Evolutionary conservation across 2,888 invertebrate genomes (phyloP).

Genomic region (Rhagium mordax): DNA sequence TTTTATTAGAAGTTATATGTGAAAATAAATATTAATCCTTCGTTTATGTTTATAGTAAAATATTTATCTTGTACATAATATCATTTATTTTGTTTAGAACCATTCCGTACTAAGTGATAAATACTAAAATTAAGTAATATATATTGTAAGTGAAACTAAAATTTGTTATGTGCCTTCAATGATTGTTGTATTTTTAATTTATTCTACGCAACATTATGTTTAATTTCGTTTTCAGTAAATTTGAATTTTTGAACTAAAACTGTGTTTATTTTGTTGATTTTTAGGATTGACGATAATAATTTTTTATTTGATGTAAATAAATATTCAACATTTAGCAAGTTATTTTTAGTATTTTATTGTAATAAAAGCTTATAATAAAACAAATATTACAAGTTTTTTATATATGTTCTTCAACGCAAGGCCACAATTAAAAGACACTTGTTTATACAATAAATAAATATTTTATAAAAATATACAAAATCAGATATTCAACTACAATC

Average conservation of each 20-base stretch:
- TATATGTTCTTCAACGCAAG: constrained; percentile 37
- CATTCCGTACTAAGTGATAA: constrained; percentile 56
- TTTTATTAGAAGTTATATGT: constrained; percentile 22
- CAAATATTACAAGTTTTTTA: constrained; percentile 23
- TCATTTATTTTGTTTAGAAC: constrained; percentile 34
- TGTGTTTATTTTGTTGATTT: constrained; percentile 27
- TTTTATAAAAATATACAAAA: constrained; percentile 9
- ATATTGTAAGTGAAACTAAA: constrained; percentile 45
- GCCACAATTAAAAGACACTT: constrained; percentile 43
- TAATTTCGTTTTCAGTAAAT: background rate
- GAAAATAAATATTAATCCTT: constrained; percentile 19
- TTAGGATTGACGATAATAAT: background rate
- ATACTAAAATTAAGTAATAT: constrained; percentile 31
- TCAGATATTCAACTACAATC: background rate
- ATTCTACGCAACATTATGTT: constrained; percentile 18
- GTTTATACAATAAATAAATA: constrained; percentile 13
- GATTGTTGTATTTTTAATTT: constrained; percentile 42
- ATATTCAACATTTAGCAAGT: constrained; percentile 24
- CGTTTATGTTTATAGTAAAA: constrained; percentile 23
- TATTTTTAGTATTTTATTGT: constrained; percentile 40
- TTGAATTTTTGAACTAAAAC: constrained; percentile 7
- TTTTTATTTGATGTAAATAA: constrained; percentile 28
- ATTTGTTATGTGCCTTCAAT: constrained; percentile 57
- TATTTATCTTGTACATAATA: constrained; percentile 25
- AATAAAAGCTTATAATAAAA: constrained; percentile 45